Percentiles rank a stretch among this genome's conserved stretches.
phyloP scores from a whole-genome alignment of 2,888 invertebrate species.

The Xestia rhomboidea region DNA sequence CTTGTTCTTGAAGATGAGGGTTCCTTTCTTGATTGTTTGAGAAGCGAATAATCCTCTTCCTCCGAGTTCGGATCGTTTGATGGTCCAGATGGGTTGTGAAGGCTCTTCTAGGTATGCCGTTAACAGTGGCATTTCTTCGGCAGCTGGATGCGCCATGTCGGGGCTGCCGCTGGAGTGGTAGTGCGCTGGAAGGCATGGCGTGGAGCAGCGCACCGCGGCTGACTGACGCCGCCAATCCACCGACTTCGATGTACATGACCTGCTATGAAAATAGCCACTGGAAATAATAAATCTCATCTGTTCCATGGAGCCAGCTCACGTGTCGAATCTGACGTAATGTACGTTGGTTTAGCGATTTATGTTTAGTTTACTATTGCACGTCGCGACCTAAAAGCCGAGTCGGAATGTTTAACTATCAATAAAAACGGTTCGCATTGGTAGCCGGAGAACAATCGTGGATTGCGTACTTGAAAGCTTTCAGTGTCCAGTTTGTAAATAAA shows the following conservation, averaged over 20 bases:
- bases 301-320: slow-evolving; percentile 79
- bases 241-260: slow-evolving; percentile 79
- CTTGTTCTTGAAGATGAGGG: slow-evolving; percentile 92
- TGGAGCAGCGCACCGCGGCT: slow-evolving; percentile 74
- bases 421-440: slow-evolving; percentile 39
- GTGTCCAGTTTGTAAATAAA: neutral
- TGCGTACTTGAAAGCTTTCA: slow-evolving; percentile 16
- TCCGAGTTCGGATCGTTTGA: slow-evolving; percentile 90
- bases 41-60: slow-evolving; percentile 94
- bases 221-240: slow-evolving; percentile 76
- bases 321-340: slow-evolving; percentile 83
- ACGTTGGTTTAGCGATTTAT: slow-evolving; percentile 71
- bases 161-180: slow-evolving; percentile 54
- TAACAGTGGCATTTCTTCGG: slow-evolving; percentile 56
- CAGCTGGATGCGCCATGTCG: slow-evolving; percentile 67
- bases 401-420: slow-evolving; percentile 58
- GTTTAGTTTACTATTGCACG: slow-evolving; percentile 73
- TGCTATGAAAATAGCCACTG: slow-evolving; percentile 87
- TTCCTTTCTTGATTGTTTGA: slow-evolving; percentile 91
- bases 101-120: slow-evolving; percentile 62
- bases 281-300: slow-evolving; percentile 81
- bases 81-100: slow-evolving; percentile 85
- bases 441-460: slow-evolving; percentile 13
- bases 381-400: slow-evolving; percentile 60
- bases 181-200: slow-evolving; percentile 68